Evolutionary conservation across 2,888 invertebrate genomes (phyloP).

Genomic region (Nemapogon koenigi): DNA sequence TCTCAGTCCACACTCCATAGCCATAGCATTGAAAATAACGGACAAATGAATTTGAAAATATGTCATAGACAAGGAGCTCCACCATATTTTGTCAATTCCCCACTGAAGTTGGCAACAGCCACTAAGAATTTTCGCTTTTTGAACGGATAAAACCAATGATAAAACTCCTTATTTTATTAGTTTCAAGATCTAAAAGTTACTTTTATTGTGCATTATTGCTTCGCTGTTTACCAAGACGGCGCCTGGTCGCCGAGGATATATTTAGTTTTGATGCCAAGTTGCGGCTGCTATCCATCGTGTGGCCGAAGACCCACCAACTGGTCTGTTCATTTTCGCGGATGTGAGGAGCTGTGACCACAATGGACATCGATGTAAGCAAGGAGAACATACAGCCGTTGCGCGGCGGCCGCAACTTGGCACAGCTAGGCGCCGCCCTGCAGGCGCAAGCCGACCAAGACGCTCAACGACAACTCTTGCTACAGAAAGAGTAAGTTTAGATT

Average conservation of each 20-base stretch:
- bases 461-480: conserved; percentile 70
- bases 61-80: conserved; percentile 38
- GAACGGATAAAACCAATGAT: no score
- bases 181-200: no score
- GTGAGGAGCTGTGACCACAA: conserved; percentile 37
- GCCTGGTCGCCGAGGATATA: neutral
- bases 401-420: conserved; percentile 82
- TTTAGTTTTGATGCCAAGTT: conserved; percentile 1
- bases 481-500: conserved; percentile 76
- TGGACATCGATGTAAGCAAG: conserved; percentile 83
- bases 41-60: conserved; percentile 33
- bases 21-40: no score
- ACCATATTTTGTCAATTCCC: conserved; percentile 46
- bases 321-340: conserved; percentile 40
- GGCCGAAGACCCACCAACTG: conserved; percentile 37
- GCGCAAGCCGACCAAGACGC: conserved; percentile 75
- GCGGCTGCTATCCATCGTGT: conserved; percentile 33
- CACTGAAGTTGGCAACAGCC: conserved; percentile 49
- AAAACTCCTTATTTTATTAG: conserved; percentile 22
- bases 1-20: no score
- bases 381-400: conserved; percentile 95
- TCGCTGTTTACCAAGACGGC: neutral
- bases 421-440: conserved; percentile 80
- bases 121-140: conserved; percentile 43
- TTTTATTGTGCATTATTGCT: neutral